Conservation (phyloP, 1,140 invertebrate genomes). For the Lutraria rhynchaena region DNA sequence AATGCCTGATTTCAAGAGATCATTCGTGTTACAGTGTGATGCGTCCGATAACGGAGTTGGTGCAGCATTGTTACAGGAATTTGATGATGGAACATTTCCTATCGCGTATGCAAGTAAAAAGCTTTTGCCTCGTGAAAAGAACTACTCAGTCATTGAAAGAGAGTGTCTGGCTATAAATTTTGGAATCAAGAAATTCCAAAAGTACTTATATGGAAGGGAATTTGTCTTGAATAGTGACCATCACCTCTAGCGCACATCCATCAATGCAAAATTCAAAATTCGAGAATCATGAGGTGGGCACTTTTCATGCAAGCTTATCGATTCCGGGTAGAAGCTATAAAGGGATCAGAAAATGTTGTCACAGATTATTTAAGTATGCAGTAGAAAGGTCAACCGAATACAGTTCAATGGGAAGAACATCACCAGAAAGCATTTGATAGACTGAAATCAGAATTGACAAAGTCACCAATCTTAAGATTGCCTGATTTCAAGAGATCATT, state of each 20-base stretch:
- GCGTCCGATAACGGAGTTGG: conserved; percentile 31
- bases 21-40: conserved; percentile 62
- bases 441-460: conserved; percentile 50
- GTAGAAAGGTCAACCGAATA: conserved; percentile 47
- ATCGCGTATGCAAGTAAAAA: no score
- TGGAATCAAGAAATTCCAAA: conserved; percentile 76
- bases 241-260: conserved; percentile 46
- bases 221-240: conserved; percentile 63
- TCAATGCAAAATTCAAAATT: neutral
- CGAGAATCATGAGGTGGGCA: conserved; percentile 13
- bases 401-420: conserved; percentile 33
- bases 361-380: no score
- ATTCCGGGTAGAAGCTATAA: no score
- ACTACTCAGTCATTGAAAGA: conserved; percentile 11
- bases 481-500: conserved; percentile 76
- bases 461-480: conserved; percentile 65
- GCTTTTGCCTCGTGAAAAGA: conserved; percentile 18
- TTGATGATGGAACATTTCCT: no score
- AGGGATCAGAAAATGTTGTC: no score
- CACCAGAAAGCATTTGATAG: conserved; percentile 42
- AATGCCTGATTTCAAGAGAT: conserved; percentile 75
- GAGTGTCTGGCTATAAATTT: conserved; percentile 1
- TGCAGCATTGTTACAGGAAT: no score
- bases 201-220: conserved; percentile 72
- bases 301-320: no score